Evolutionary conservation across 1,140 invertebrate species (phyloP), one percentile per base, ranked within the genome.

Genomic region (Neomicropteryx cornuta): DNA sequence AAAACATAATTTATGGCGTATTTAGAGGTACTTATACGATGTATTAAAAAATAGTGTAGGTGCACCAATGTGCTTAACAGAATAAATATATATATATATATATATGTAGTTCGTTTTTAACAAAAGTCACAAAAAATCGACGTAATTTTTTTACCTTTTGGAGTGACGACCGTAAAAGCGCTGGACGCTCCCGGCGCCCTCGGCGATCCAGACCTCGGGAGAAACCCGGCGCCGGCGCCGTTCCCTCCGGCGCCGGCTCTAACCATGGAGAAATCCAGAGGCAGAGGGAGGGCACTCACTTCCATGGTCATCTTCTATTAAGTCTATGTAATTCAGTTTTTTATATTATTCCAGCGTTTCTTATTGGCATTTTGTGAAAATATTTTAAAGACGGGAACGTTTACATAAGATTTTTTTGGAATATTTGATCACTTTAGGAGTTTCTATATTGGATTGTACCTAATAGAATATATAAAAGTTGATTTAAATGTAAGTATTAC

Each of bases 281-380:
- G 66, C 66, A 68, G 66, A 33, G 63, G 59, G 61, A 68, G 66
- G 16, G 66, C 58, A 62, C 66, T 68, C 43, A 68, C 55, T 63
- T 68, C 66, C 66, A 68, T 68, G 48, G 45, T 60, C 38, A 42
- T 47, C 47, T 33, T 35, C 27, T 36, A 43, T 43, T 19, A 40
- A 45, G 8, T 13, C 23, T 8, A 27, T 8, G 8, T 13, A 8
- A 27, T 13, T 13, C 23, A 27, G 23, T 27, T 13, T 13, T 8
- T 13, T 20, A n/a, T 6, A 17, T 4, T 10, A 34, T 20, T 13
- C 4, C 5, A 23, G 20, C 5, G 3, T n/a, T 22, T 19, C 14
- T 27, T 34, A 41, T 38, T 32, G n/a, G 36, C 24, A 48, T 45
- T 8, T 27, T 36, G 41, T 35, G 22, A 18, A 43, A 38, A 41